Base-by-base conservation (phyloP, 2,888 invertebrate genomes). In the Leptopilina syphax region DNA sequence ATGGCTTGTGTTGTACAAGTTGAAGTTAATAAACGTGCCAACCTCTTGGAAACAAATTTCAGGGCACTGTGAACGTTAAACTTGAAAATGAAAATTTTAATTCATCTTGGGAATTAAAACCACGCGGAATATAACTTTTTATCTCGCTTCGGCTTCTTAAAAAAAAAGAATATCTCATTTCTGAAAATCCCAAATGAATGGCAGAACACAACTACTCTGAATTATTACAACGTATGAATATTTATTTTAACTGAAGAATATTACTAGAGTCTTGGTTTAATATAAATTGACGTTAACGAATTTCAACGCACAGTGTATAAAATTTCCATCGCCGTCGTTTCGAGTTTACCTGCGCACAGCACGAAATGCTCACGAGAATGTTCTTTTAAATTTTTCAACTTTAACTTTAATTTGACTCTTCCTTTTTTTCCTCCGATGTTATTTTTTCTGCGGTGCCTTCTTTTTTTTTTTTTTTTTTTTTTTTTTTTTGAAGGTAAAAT, bases 21-120 rank as follows among this genome's bases (percentile, higher is more conserved):
- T 13, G 24, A 70, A 70, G 54, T 70, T 54, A 70, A 54, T 70
- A 70, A 50, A 50, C 54, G 13, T 27, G 13, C 34, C 12, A 34
- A 24, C 50, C 54, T 70, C 27, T 12, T 27, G 54, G 13, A 70
- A 54, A 70, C 70, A 70, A 70, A 70, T 70, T 70, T 13, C 54
- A 70, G 12, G 18, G 12, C 60, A 18, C 60, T 60, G n/a, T 0
- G 60, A 60, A 60, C 60, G 18, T 70, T 18, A 12, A 50, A 50
- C 68, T 68, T 68, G 44, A 24, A 50, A 50, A 68, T 68, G 54
- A 4, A 27, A 27, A 13, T 34, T 13, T 70, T 54, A 54, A 70
- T 70, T 50, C 34, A 54, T 27, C 34, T 54, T 27, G n/a, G 70
- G 70, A 70, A 70, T 70, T 70, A 34, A 70, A 54, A 47, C 34